Evolutionary conservation across 2,113 vertebrate species (phyloP).

Genomic region (Shinisaurus crocodilurus): DNA sequence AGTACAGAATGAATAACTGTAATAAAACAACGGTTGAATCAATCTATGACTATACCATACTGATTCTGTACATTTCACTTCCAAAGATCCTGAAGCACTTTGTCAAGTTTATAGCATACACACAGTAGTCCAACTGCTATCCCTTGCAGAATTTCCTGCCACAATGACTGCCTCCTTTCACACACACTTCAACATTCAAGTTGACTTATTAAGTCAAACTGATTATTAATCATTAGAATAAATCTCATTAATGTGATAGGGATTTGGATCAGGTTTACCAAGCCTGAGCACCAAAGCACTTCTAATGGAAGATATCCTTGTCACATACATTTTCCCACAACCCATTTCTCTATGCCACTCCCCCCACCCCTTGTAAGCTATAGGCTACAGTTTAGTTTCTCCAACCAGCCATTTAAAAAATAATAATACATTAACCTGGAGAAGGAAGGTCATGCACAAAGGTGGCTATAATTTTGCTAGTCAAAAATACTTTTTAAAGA

Average conservation of each 20-base stretch:
- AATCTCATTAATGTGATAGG: background rate
- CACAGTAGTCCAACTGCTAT: background rate
- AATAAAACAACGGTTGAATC: background rate
- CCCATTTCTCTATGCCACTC: background rate
- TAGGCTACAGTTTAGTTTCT: background rate
- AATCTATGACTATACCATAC: background rate
- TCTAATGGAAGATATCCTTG: background rate
- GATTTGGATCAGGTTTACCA: background rate
- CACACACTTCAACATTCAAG: background rate
- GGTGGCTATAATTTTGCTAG: background rate
- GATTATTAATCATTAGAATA: background rate
- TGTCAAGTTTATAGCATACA: background rate
- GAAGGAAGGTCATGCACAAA: conserved; percentile 8
- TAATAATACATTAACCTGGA: background rate
- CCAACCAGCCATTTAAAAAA: conserved; percentile 19
- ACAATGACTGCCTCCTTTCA: background rate
- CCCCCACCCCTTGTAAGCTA: background rate
- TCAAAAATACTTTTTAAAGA: background rate
- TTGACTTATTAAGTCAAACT: rapidly evolving
- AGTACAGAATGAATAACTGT: background rate
- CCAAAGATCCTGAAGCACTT: background rate
- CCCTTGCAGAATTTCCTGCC: background rate
- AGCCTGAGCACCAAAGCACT: background rate
- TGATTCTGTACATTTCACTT: background rate
- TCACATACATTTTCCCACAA: background rate